Base-by-base conservation (phyloP, 1,140 invertebrate genomes). In the Luehdorfia chinensis region DNA sequence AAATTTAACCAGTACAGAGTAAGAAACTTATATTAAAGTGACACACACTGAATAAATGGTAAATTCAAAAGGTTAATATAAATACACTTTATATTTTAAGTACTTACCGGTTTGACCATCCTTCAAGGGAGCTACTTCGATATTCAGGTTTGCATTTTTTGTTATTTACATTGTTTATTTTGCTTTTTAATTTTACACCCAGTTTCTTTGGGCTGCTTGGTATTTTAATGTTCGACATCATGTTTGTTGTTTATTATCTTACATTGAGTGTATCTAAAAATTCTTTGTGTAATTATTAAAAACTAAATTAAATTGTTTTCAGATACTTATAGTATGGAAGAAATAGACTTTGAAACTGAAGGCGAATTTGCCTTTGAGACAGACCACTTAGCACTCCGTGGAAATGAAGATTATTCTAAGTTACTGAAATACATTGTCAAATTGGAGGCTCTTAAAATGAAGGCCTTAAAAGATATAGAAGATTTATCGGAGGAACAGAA, bases 291-390 rank as follows among this genome's bases (percentile, higher is more conserved):
- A 34, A 8, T 18, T 1, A 19, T 14, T 34, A 14, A 2, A 21
- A 21, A 36, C 16, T 1, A 15, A n/a, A 1, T n/a, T 23, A 3
- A 15, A 33, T 31, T 36, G 37, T 23, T 55, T 51, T 13, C 25
- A 54, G 57, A 9, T 23, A 16, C 34, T 27, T n/a, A 27, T 1
- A 30, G 9, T n/a, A n/a, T 76, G 66, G 77, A 78, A 32, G 57
- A 69, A 21, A 23, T 37, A 14, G 66, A 66, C 23, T 45, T 49
- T 21, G 65, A 72, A 15, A 62, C 53, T 43, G 87, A 90, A 33
- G 87, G 88, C 48, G 90, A 91, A 57, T 97, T 96, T 84, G 94
- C 92, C 66, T 97, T 97, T 86, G 96, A 98, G 88, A 93, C 94
- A 0, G 96, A 97, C 78, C 94, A 96, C 70, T 80, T 96, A 51